phyloP scores from a whole-genome alignment of 53 echinoderm and acorn worm genomes.

The Holothuria scabra region DNA sequence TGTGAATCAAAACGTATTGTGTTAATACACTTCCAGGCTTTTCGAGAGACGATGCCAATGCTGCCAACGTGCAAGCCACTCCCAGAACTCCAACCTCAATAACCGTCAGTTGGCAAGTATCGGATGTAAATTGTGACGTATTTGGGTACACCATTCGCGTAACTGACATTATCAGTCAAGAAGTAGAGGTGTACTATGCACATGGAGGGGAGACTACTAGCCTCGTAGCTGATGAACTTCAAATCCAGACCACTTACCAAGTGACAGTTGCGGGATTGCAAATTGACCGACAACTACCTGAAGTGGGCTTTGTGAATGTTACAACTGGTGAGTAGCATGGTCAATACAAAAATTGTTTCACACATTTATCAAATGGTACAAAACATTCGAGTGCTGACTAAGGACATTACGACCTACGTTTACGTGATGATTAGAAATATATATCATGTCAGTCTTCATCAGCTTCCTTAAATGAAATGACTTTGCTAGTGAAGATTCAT shows the following conservation, averaged over 20 bases:
- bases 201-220: conserved; percentile 59
- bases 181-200: conserved; percentile 16
- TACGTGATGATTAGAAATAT: too few relatives aligned
- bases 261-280: conserved; percentile 62
- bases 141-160: conserved; percentile 65
- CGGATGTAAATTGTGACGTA: background rate
- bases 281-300: conserved; percentile 56
- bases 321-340: conserved; percentile 53
- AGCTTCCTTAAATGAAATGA: background rate
- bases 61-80: background rate
- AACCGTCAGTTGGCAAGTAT: background rate
- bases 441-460: too few relatives aligned
- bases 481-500: background rate
- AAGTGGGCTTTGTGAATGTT: conserved; percentile 56
- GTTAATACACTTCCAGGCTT: background rate
- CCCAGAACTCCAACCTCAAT: background rate
- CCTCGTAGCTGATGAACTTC: conserved; percentile 29
- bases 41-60: conserved; percentile 41
- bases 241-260: conserved; percentile 52
- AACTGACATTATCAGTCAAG: background rate
- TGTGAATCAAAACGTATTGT: too few relatives aligned
- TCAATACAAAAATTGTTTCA: too few relatives aligned
- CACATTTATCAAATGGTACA: too few relatives aligned
- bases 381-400: too few relatives aligned
- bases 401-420: too few relatives aligned